A percentile compares a stretch with the other conserved stretches of the same genome.
Conservation (phyloP, 2,797 vertebrate species). For the Sebastes jordani region DNA sequence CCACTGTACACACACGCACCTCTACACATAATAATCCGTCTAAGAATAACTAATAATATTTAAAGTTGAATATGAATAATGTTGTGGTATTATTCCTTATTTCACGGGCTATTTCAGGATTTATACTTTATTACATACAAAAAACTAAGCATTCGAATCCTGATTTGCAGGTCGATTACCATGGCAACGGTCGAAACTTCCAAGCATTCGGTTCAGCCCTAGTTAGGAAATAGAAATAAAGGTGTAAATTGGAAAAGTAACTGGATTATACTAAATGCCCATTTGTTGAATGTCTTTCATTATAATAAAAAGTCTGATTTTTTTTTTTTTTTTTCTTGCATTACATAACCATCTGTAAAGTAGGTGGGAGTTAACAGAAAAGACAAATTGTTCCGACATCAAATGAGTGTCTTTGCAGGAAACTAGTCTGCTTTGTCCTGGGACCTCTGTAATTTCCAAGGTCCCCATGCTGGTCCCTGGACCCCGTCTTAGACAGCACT, state of each 20-base stretch:
- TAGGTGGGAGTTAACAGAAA: background rate
- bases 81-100: no score
- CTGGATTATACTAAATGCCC: background rate
- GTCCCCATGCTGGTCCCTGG: background rate
- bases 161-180: no score
- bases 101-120: no score
- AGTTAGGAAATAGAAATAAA: no score
- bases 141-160: no score
- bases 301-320: background rate
- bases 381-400: background rate
- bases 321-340: background rate
- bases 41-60: no score
- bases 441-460: background rate
- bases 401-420: background rate
- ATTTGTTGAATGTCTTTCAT: background rate
- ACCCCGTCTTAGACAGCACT: background rate
- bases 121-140: no score
- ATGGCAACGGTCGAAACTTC: no score
- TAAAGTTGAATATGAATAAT: no score
- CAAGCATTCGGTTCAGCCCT: no score
- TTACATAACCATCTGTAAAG: conserved; percentile 7
- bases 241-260: background rate
- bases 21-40: no score
- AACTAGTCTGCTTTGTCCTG: background rate
- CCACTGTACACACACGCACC: no score